These are phyloP conservation scores for Catharus ustulatus DNA, from an alignment of 2,797 vertebrate species.

Conservation along the genomic window DNA sequence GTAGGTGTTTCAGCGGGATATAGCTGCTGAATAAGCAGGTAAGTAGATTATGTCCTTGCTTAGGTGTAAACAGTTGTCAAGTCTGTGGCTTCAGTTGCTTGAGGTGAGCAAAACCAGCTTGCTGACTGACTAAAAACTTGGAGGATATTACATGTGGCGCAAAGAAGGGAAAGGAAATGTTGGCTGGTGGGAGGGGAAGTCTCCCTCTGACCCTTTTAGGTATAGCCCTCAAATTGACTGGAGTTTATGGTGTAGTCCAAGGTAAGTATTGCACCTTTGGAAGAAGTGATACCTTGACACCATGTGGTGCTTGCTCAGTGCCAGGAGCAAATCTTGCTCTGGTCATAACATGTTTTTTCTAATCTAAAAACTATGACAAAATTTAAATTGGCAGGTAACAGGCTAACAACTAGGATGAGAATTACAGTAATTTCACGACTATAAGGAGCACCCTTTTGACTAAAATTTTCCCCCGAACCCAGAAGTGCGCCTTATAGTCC, in stretches of 20 bases:
- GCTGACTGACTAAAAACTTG: neutral
- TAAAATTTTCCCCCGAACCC: too few species aligned
- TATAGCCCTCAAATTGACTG: neutral
- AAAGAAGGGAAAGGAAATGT: neutral
- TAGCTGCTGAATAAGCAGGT: neutral
- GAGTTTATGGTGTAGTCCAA: neutral
- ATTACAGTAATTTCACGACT: neutral
- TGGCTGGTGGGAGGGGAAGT: neutral
- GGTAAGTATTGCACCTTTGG: neutral
- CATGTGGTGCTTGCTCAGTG: neutral
- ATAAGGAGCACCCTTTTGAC: too few species aligned
- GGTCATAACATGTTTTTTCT: neutral
- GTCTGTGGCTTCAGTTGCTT: neutral
- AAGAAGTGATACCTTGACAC: neutral
- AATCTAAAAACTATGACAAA: neutral
- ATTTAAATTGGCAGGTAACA: neutral
- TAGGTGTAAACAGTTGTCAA: neutral
- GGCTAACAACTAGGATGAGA: neutral
- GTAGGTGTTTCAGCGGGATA: neutral
- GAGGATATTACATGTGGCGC: rapidly evolving
- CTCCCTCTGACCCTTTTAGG: neutral
- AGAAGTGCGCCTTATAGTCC: too few species aligned
- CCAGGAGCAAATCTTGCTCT: neutral
- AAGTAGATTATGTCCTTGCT: neutral
- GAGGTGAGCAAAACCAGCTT: neutral